Conservation (phyloP, 2,888 invertebrate species). For the Parnassius orleans region DNA sequence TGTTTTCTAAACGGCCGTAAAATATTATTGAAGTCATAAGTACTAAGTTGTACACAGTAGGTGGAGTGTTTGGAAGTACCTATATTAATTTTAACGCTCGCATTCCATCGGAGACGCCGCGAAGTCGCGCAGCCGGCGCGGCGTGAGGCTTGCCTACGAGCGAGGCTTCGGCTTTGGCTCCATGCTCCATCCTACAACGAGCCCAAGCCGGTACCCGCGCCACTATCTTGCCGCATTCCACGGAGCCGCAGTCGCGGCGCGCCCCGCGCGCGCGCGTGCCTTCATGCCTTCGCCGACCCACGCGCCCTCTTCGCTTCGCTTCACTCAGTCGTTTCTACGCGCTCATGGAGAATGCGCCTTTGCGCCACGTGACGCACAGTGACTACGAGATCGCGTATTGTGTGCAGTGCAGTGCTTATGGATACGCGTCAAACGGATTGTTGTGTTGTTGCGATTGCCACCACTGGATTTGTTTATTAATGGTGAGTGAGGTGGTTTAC, state of each 20-base stretch:
- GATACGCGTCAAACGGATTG: constrained; percentile 69
- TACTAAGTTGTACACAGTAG: constrained; percentile 18
- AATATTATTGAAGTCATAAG: constrained; percentile 20
- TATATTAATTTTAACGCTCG: constrained; percentile 29
- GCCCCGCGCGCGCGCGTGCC: constrained; percentile 78
- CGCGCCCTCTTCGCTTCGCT: constrained; percentile 84
- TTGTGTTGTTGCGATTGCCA: constrained; percentile 58
- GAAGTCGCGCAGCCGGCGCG: constrained; percentile 42
- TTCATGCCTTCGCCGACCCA: constrained; percentile 83
- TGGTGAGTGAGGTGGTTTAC: constrained; percentile 64
- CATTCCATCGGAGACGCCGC: constrained; percentile 34
- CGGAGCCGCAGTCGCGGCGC: constrained; percentile 71
- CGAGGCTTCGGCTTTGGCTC: constrained; percentile 37
- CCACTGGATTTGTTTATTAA: constrained; percentile 75
- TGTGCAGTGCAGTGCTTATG: constrained; percentile 76
- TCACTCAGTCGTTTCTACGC: constrained; percentile 61
- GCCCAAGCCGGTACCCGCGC: constrained; percentile 57
- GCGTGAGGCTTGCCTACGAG: constrained; percentile 36
- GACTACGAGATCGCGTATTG: constrained; percentile 59
- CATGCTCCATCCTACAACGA: constrained; percentile 49
- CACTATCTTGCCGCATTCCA: constrained; percentile 59
- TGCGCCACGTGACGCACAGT: constrained; percentile 46
- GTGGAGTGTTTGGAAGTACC: constrained; percentile 25
- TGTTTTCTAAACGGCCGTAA: constrained; percentile 19
- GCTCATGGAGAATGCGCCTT: constrained; percentile 57